These are phyloP conservation scores for Drosophila simulans DNA, from an alignment of 1,140 invertebrate genomes.

Conservation along the genomic window DNA sequence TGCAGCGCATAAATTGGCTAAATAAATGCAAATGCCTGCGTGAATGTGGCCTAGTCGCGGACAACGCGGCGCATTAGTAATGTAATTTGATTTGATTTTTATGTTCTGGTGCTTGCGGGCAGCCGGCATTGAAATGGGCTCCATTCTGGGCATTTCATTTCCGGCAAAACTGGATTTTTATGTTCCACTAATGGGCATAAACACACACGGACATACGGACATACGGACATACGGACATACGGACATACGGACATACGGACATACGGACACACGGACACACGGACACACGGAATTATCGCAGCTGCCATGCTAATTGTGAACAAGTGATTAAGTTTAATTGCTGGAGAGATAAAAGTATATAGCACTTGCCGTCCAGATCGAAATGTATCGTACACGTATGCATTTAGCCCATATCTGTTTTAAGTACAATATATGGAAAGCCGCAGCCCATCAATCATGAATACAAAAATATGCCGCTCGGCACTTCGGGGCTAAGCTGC, in stretches of 20 bases:
- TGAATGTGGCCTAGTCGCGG: conserved; percentile 30
- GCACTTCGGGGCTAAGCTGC: conserved; percentile 48
- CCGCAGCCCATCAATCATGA: conserved; percentile 53
- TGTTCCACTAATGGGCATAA: conserved; percentile 67
- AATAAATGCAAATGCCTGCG: conserved; percentile 72
- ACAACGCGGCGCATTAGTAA: conserved; percentile 77
- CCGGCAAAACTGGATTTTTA: conserved; percentile 34
- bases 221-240: no score
- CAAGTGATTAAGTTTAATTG: conserved; percentile 80
- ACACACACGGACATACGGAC: conserved; percentile 20
- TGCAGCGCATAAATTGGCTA: conserved; percentile 56
- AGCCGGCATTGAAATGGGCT: conserved; percentile 3
- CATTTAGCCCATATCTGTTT: background rate
- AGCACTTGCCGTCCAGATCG: conserved; percentile 17
- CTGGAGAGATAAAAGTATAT: conserved; percentile 65
- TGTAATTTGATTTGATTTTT: conserved; percentile 82
- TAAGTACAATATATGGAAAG: conserved; percentile 5
- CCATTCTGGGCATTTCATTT: background rate
- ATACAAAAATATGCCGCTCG: conserved; percentile 52
- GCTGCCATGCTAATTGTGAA: conserved; percentile 74
- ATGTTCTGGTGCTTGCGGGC: conserved; percentile 35
- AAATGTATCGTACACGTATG: conserved; percentile 5
- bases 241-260: conserved; percentile 22
- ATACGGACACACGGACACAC: no score
- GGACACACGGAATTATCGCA: conserved; percentile 63